Evolutionary conservation across 2,113 vertebrate species (phyloP).

Genomic region (Ptilorrhoa leucosticta): DNA sequence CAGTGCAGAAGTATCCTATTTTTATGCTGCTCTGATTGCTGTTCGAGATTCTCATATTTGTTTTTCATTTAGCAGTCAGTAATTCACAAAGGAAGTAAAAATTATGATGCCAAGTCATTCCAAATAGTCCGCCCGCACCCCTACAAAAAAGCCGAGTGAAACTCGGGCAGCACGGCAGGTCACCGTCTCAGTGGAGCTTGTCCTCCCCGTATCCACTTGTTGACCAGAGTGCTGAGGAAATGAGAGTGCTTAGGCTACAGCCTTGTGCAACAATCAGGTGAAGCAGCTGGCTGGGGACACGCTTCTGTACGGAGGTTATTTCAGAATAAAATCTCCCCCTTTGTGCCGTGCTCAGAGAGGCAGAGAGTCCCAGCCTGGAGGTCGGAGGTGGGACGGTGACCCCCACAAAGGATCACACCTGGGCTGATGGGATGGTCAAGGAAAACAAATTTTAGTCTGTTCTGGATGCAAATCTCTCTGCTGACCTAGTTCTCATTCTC

Average conservation of each 20-base stretch:
- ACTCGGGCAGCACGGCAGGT: not conserved
- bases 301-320: fast-evolving
- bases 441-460: constrained; percentile 65
- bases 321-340: not conserved
- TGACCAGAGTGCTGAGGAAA: not conserved
- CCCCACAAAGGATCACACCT: not conserved
- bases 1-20: not conserved
- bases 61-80: not conserved
- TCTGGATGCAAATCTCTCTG: constrained; percentile 76
- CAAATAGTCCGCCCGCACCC: not conserved
- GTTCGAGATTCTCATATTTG: not conserved
- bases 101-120: not conserved
- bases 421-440: not conserved
- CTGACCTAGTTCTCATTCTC: constrained; percentile 91
- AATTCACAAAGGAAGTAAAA: not conserved
- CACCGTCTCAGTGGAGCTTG: fast-evolving
- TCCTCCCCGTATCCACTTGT: not conserved
- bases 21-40: not conserved
- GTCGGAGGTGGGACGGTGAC: not conserved
- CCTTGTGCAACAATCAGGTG: not conserved
- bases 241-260: not conserved
- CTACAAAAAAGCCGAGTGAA: not conserved
- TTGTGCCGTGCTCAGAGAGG: fast-evolving
- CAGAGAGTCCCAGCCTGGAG: not conserved
- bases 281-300: not conserved